Percentiles rank a stretch among this genome's conserved stretches.
These are phyloP conservation scores for Syngnathus acus DNA, from an alignment of 2,797 vertebrate genomes.

Conservation along the genomic window DNA sequence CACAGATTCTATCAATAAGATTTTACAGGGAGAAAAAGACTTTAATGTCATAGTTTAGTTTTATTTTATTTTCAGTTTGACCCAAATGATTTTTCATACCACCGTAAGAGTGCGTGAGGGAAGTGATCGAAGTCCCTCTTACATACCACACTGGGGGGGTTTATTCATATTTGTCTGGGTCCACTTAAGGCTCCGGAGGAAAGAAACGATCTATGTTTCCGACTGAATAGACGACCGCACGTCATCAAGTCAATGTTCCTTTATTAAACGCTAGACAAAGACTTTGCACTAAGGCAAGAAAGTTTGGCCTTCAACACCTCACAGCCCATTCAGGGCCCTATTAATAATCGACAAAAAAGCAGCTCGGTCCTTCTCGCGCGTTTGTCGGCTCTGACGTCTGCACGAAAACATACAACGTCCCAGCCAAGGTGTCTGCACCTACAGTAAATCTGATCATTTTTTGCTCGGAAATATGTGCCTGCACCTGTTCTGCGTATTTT, in stretches of 20 bases:
- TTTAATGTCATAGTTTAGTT: not conserved
- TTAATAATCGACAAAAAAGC: not conserved
- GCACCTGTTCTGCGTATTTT: not conserved
- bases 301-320: conserved; percentile 57
- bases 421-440: conserved; percentile 6
- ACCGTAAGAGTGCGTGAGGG: conserved; percentile 14
- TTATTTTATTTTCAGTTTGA: not conserved
- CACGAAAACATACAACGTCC: conserved; percentile 15
- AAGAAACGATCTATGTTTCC: conserved; percentile 56
- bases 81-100: not conserved
- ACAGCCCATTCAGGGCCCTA: conserved; percentile 27
- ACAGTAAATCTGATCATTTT: not conserved
- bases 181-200: conserved; percentile 51
- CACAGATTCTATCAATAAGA: no score
- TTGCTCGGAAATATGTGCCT: not conserved
- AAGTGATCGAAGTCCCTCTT: conserved; percentile 42
- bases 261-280: conserved; percentile 60
- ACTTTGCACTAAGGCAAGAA: conserved; percentile 49
- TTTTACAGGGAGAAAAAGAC: no score
- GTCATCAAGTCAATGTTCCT: conserved; percentile 59
- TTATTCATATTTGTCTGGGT: conserved; percentile 59
- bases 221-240: conserved; percentile 59
- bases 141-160: conserved; percentile 47
- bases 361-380: not conserved
- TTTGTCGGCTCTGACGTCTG: conserved; percentile 18